Base-by-base conservation (phyloP, 2,888 invertebrate species). In the Drepana falcataria region DNA sequence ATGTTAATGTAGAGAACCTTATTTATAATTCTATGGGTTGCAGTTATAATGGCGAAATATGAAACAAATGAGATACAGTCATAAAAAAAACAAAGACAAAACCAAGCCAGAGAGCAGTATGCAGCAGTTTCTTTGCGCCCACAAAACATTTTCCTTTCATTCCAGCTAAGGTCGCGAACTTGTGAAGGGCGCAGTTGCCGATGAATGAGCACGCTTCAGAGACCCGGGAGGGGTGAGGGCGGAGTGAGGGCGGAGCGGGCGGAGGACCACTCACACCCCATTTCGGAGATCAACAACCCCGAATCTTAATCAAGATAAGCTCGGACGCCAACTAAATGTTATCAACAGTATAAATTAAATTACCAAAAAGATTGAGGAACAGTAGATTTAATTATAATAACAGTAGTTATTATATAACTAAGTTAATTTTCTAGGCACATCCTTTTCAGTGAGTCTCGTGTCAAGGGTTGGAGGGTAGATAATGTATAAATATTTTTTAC, bases 281-380 rank as follows among this genome's bases (percentile, higher is more conserved):
- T 81, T 79, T 73, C 71, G 66, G 77, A 79, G 87, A 87, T 81
- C 87, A 87, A 87, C 87, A 87, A 86, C 85, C 87, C 83, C 78
- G 71, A 83, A 81, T 71, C 78, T 79, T 83, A 80, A 85, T 85
- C 80, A 83, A 84, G 85, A 86, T 84, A 81, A 83, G 76, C 77
- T 69, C 71, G 75, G 73, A 75, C 79, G 72, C 66, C 59, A 64
- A 52, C 53, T 68, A 69, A 69, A 66, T 71, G 71, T 75, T 75
- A 77, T 77, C 68, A 76, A 74, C 65, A 73, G 73, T 77, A 77
- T 79, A 21, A 21, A 21, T 21, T 21, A 21, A 21, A 21, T 21
- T 21, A 21, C 21, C 21, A 21, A 21, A 21, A 21, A 21, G 21
- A 21, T 21, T 21, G 21, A 21, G 21, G 21, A 21, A 21, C 21